phyloP scores from a whole-genome alignment of 2,113 vertebrate species.

The Lepus europaeus region DNA sequence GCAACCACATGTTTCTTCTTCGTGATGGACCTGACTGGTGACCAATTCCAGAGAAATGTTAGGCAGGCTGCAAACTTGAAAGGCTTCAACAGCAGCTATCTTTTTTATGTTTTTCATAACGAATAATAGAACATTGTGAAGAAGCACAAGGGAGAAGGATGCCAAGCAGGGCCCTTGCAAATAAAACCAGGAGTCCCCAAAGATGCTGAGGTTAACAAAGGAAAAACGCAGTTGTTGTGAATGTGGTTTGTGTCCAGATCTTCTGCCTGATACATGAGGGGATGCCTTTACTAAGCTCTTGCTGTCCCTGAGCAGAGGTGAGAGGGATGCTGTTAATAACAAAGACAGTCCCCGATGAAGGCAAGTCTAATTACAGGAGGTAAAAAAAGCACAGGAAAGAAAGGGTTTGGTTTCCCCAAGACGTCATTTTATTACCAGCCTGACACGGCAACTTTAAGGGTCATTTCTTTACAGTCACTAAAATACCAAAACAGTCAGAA shows the following conservation, averaged over 20 bases:
- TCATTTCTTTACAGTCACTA: slow-evolving; percentile 86
- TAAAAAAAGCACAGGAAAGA: slow-evolving; percentile 79
- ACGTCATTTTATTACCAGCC: slow-evolving; percentile 85
- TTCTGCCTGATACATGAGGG: slow-evolving; percentile 39
- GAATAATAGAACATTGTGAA: slow-evolving; percentile 72
- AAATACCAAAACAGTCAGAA: slow-evolving; percentile 84
- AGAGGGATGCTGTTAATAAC: slow-evolving; percentile 83
- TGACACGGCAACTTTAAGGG: slow-evolving; percentile 87
- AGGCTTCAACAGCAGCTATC: slow-evolving; percentile 42
- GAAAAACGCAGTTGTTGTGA: slow-evolving; percentile 70
- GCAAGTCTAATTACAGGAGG: slow-evolving; percentile 87
- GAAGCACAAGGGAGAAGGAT: slow-evolving; percentile 76
- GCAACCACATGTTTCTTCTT: slow-evolving; percentile 69
- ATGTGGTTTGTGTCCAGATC: slow-evolving; percentile 69
- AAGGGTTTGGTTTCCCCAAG: slow-evolving; percentile 80
- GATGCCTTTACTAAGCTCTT: slow-evolving; percentile 76
- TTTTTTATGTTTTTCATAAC: slow-evolving; percentile 70
- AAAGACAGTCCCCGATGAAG: slow-evolving; percentile 82
- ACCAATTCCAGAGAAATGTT: slow-evolving; percentile 63
- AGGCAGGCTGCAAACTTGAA: slow-evolving; percentile 51
- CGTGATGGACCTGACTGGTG: slow-evolving; percentile 45
- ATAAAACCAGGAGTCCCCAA: slow-evolving; percentile 75
- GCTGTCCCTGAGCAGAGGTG: slow-evolving; percentile 81
- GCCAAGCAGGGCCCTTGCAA: slow-evolving; percentile 76
- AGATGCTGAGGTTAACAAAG: slow-evolving; percentile 79